phyloP scores from a whole-genome alignment of 2,797 vertebrate genomes.

The Hylomyscus alleni region DNA sequence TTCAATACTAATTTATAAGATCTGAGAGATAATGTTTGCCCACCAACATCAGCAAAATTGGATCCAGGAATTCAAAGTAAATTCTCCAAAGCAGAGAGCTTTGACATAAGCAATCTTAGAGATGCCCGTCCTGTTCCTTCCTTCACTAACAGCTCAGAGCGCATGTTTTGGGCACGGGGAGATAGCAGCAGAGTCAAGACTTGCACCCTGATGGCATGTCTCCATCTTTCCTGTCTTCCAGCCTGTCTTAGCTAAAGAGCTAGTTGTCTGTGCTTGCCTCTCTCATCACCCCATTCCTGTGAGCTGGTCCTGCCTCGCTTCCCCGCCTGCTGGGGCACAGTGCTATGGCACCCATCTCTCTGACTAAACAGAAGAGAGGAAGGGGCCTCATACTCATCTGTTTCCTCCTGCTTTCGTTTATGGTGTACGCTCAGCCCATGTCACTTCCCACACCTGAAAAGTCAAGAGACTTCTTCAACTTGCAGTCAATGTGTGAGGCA shows the following conservation, averaged over 20 bases:
- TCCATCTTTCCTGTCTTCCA: background rate
- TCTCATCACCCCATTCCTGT: background rate
- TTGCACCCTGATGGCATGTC: background rate
- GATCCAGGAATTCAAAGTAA: background rate
- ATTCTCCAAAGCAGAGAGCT: background rate
- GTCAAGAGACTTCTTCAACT: background rate
- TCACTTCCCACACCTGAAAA: background rate
- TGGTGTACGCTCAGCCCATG: background rate
- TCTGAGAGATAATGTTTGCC: background rate
- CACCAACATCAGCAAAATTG: conserved; percentile 10
- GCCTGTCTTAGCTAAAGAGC: background rate
- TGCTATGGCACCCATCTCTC: background rate
- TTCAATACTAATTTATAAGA: conserved; percentile 52
- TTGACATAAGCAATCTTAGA: background rate
- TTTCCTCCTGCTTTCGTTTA: conserved; percentile 33
- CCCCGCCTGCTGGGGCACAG: background rate
- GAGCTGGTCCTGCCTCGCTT: background rate
- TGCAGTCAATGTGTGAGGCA: background rate
- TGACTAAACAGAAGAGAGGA: background rate
- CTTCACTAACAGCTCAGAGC: background rate
- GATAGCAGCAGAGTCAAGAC: background rate
- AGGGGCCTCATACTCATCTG: background rate
- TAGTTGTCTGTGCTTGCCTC: background rate
- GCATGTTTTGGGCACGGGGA: background rate
- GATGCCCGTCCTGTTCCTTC: background rate